A percentile compares a stretch with the other conserved stretches of the same genome.
Conservation (phyloP, 2,888 invertebrate genomes). For the Aporophyla lueneburgensis region DNA sequence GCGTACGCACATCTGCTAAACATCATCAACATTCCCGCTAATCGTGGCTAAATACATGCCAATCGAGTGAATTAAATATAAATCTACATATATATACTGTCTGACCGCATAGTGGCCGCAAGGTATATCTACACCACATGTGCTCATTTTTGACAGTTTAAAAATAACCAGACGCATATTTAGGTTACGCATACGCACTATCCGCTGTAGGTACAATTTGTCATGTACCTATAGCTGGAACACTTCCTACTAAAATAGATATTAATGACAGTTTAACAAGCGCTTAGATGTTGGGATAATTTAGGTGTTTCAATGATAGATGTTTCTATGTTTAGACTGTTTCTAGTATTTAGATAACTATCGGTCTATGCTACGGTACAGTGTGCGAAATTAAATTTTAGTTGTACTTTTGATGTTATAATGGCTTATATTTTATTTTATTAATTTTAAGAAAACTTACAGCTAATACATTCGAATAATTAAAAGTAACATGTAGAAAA, state of each 20-base stretch:
- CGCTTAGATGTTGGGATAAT: conserved; percentile 3
- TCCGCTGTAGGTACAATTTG: conserved; percentile 17
- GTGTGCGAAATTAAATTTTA: not conserved
- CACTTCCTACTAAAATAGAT: conserved; percentile 41
- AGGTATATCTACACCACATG: conserved; percentile 33
- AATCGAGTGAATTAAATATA: conserved; percentile 33
- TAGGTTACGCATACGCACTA: conserved; percentile 58
- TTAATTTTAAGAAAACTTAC: no score
- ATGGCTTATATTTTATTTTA: no score
- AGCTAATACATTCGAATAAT: no score
- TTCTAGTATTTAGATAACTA: not conserved
- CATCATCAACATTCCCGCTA: conserved; percentile 41
- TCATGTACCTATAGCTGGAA: conserved; percentile 28
- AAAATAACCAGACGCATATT: conserved; percentile 56
- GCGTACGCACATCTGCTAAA: conserved; percentile 57
- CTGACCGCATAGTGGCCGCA: conserved; percentile 26
- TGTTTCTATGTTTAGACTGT: not conserved
- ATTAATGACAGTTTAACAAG: conserved; percentile 47
- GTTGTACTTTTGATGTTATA: not conserved
- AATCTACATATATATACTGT: conserved; percentile 12
- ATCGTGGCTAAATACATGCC: conserved; percentile 41
- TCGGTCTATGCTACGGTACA: not conserved
- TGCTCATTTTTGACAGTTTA: conserved; percentile 53
- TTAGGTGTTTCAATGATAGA: conserved; percentile 18
- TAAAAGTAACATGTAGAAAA: no score